Base-by-base conservation (phyloP, 2,113 vertebrate species). In the Polypterus bichir region DNA sequence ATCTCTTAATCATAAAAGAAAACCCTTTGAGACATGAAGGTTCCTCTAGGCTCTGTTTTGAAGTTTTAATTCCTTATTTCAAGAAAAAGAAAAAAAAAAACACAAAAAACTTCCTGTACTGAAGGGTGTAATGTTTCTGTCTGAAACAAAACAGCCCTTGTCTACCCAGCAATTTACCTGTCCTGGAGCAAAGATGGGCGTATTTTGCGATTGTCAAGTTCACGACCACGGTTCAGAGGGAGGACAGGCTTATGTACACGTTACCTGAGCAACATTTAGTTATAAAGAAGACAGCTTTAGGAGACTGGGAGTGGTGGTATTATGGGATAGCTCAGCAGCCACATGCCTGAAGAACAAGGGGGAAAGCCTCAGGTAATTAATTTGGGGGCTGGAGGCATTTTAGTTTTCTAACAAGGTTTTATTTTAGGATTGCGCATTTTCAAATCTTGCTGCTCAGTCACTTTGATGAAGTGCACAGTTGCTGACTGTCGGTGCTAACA, bases 231-330 rank as follows among this genome's bases (percentile, higher is more conserved):
- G 85, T 86, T 91, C 83, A 84, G 63, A 51, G 64, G 55, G 65
- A 80, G 88, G 85, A 85, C 80, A 79, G 64, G 55, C 72, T 79
- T 82, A 73, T 68, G 70, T 84, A 80, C 71, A 81, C 79, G 72
- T 76, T 78, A 52, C 79, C 76, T 64, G 61, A 68, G 70, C 68
- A 69, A 83, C 69, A 59, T 76, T 79, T 76, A 71, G 76, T 65
- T 65, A 48, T 68, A 64, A 64, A 62, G 62, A 11, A 68, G 59
- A 57, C 58, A 66, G 53, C 62, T 63, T 56, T 63, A 57, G 62
- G 54, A 52, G 62, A 63, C 54, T 63, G 45, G 56, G 62, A 63
- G 62, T 57, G 51, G 8, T 62, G 62, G 1, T 73, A 72, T 81
- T 81, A 68, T 72, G 70, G 75, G 68, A 75, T 84, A 54, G 66